These are phyloP conservation scores for Ectropis grisescens DNA, from an alignment of 1,140 invertebrate genomes.

Conservation along the genomic window DNA sequence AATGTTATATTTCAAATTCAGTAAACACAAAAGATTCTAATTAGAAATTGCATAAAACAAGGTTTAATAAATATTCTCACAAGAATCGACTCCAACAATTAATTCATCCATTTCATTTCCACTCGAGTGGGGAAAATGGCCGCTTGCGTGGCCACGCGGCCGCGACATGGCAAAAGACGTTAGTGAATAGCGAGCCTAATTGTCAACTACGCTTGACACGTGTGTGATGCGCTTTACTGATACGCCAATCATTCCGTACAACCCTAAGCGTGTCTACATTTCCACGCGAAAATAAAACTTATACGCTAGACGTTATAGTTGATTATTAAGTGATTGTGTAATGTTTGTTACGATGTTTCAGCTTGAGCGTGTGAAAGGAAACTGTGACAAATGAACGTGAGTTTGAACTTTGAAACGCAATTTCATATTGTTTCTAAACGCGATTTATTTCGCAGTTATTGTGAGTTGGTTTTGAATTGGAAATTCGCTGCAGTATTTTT, in stretches of 20 bases:
- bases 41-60: no score
- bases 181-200: conserved; percentile 46
- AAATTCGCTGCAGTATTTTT: neutral
- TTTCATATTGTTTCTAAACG: conserved; percentile 16
- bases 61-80: no score
- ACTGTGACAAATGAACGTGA: conserved; percentile 55
- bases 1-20: no score
- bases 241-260: conserved; percentile 5
- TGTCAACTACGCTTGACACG: conserved; percentile 39
- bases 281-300: no score
- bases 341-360: conserved; percentile 3
- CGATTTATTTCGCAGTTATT: conserved; percentile 20
- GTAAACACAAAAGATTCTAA: no score
- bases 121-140: conserved; percentile 8
- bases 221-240: conserved; percentile 24
- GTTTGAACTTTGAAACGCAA: conserved; percentile 46
- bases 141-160: conserved; percentile 10
- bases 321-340: no score
- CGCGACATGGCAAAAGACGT: conserved; percentile 33
- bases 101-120: conserved; percentile 43
- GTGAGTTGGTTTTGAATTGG: neutral
- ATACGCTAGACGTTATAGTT: no score
- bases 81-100: conserved; percentile 36
- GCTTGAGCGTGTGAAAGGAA: conserved; percentile 15
- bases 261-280: no score